Base-by-base conservation (phyloP, 2,113 vertebrate genomes). In the Trachemys scripta region DNA sequence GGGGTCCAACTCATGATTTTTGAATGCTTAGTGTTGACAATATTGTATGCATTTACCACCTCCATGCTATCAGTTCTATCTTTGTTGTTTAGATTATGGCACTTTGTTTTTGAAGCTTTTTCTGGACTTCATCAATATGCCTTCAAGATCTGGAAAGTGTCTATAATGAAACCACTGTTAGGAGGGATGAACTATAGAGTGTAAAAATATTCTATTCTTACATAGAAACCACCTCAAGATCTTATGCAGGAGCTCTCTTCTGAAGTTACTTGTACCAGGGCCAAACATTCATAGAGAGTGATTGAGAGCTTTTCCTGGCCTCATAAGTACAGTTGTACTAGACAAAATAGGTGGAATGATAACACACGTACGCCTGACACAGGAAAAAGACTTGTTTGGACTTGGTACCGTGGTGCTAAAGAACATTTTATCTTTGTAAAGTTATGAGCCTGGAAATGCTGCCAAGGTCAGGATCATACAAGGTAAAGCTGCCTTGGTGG, bases 391-490 rank as follows among this genome's bases (percentile, higher is more conserved):
- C 3, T 78, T 35, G 3, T 90, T 87, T 85, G 88, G 84, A 53
- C n/a, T 17, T 0, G 85, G 27, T 0, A 1, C 25, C n/a, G 45
- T 0, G 1, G 80, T 3, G 1, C n/a, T 79, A 69, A 51, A 86
- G 31, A 75, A 65, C 22, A 82, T 84, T 10, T 42, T 19, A 17
- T 27, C 22, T 22, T 83, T 27, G 80, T 80, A 78, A 94, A 90
- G 75, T 56, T 22, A 82, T 49, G 45, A 91, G n/a, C 14, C 84
- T 10, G 59, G 56, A 35, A 45, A 57, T 49, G 47, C 62, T 86
- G 47, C 22, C 13, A 50, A 12, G 9, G 27, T 59, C 75, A 50
- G 85, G 1, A 57, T 49, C 50, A 82, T 76, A 50, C 31, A 6
- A 25, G 83, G 84, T 12, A 83, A 81, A 75, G 45, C 10, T 2